A percentile compares a stretch with the other conserved stretches of the same genome.
phyloP scores from a whole-genome alignment of 92 coral and sea anemone species.

The Zoanthus solanderi region DNA sequence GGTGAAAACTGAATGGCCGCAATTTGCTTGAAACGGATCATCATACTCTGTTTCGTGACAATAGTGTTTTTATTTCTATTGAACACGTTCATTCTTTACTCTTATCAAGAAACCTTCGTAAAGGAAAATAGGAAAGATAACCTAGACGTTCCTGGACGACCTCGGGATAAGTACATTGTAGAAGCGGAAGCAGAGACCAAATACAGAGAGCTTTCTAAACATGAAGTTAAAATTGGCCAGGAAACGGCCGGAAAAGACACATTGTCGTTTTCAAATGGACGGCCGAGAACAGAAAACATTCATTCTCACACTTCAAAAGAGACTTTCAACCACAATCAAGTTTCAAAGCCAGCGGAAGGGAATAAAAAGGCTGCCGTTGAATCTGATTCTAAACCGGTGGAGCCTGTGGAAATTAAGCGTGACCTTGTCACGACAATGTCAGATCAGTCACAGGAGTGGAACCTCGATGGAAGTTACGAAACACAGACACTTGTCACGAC shows the following conservation, averaged over 20 bases:
- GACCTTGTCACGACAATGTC: background rate
- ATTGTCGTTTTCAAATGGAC: background rate
- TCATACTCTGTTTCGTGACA: background rate
- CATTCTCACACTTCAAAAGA: background rate
- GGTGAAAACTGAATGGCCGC: background rate
- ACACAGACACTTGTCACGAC: background rate
- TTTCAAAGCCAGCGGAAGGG: background rate
- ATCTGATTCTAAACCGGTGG: background rate
- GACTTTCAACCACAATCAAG: background rate
- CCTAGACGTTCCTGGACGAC: background rate
- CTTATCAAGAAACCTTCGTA: slow-evolving; percentile 4
- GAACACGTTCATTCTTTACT: slow-evolving; percentile 6
- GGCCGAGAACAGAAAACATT: background rate
- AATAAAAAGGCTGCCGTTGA: background rate
- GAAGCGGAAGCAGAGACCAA: background rate
- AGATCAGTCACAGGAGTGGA: background rate
- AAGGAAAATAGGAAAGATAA: background rate
- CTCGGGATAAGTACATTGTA: background rate
- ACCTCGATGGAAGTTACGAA: background rate
- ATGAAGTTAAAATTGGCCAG: slow-evolving; percentile 7
- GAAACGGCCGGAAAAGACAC: background rate
- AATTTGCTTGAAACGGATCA: background rate
- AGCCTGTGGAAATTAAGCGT: background rate
- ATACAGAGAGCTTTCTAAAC: background rate
- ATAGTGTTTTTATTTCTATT: slow-evolving; percentile 7